Percentiles rank a stretch among this genome's conserved stretches.
Evolutionary conservation across 2,113 vertebrate genomes (phyloP).

Genomic region (Calidris pugnax): DNA sequence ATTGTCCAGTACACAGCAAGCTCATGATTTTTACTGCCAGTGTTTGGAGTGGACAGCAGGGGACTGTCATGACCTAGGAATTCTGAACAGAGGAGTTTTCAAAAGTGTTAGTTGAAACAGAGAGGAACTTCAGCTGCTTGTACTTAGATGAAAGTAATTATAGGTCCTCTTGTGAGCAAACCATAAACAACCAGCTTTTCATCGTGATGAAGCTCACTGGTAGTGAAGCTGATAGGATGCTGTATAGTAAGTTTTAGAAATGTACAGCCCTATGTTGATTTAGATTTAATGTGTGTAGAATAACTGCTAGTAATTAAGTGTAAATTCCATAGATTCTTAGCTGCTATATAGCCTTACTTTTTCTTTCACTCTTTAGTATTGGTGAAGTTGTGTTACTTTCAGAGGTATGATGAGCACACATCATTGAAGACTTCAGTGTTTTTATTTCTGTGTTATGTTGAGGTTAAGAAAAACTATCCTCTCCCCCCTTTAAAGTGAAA

Average conservation of each 20-base stretch:
- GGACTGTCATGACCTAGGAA: background rate
- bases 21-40: background rate
- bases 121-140: background rate
- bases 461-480: background rate
- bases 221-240: background rate
- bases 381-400: background rate
- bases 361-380: background rate
- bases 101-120: background rate
- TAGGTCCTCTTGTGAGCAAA: background rate
- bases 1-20: background rate
- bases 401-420: background rate
- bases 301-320: background rate
- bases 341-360: background rate
- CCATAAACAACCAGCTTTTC: background rate
- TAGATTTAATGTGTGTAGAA: background rate
- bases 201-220: background rate
- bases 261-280: background rate
- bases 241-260: background rate
- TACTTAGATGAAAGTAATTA: background rate
- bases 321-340: background rate
- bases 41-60: background rate
- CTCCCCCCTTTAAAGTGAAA: background rate
- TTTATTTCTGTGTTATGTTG: background rate
- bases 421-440: background rate
- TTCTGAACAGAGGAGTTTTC: background rate